Base-by-base conservation (phyloP, 2,888 invertebrate genomes). In the Chaitophorus viminalis region DNA sequence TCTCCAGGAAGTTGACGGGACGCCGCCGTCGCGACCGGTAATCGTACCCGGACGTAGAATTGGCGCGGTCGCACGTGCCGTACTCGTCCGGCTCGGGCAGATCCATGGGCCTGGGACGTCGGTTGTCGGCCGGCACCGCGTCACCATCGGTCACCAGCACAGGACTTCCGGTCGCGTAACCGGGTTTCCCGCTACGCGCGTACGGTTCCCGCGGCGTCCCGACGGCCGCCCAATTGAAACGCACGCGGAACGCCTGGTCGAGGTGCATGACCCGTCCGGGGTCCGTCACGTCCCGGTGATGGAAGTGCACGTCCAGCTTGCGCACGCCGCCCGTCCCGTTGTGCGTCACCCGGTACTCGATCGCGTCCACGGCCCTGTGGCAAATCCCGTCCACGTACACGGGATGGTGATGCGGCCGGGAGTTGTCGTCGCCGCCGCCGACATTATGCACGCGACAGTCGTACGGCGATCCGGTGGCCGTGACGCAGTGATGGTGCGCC, bases 141-240 rank as follows among this genome's bases (percentile, higher is more conserved):
- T 18, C 75, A 36, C 21, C 18, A 21, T 14, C 17, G 31, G 29
- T 11, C n/a, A 77, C 31, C 70, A 93, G 91, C 60, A 96, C 91
- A 0, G 95, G 95, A 90, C 94, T 93, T 14, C 94, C 94, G 6
- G 92, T 90, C 11, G 94, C 90, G 90, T 97, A 97, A 5, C 96
- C 96, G 1, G 96, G 96, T 91, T 94, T 95, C 4, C 96, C 96
- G 92, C 96, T 96, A 29, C 92, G 90, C 84, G 90, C 90, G 74
- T 91, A 91, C 65, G 89, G 88, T 39, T 81, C 89, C 33, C 90
- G 25, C 8, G 25, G 25, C 8, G 25, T 31, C 60, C 70, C 84
- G 18, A 68, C 33, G 76, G 60, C 2, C 0, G 36, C 77, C 89
- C 89, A 74, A 9, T 76, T 74, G 82, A 89, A 89, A 52, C 87